phyloP scores from a whole-genome alignment of 2,888 invertebrate genomes.

The Pomacea canaliculata region DNA sequence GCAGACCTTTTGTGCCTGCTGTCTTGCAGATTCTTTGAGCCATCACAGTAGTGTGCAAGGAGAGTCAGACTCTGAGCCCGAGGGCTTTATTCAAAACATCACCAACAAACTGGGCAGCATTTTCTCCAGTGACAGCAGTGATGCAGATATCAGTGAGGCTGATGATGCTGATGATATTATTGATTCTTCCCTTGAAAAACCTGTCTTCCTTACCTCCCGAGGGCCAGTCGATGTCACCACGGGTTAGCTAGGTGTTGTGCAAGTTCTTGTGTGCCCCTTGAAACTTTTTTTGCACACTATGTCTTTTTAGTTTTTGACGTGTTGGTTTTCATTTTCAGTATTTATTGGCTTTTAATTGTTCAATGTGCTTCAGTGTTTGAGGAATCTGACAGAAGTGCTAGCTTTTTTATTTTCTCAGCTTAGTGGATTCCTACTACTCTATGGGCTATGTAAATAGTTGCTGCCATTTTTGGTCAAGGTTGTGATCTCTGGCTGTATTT shows the following conservation, averaged over 20 bases:
- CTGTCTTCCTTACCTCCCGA: constrained; percentile 64
- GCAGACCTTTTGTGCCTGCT: not conserved
- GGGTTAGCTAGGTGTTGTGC: constrained; percentile 45
- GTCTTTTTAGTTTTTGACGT: not conserved
- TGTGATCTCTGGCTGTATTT: too few species aligned
- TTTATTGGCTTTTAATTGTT: not conserved
- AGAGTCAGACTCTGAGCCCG: constrained; percentile 67
- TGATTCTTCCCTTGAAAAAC: constrained; percentile 63
- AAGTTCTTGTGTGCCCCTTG: constrained; percentile 16
- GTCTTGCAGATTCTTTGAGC: constrained; percentile 39
- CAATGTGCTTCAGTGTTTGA: too few species aligned
- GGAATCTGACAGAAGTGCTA: too few species aligned
- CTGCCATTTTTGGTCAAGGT: too few species aligned
- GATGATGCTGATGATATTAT: constrained; percentile 60
- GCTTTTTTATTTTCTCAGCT: too few species aligned
- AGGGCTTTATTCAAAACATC: constrained; percentile 62
- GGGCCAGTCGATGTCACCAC: constrained; percentile 62
- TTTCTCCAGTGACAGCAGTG: constrained; percentile 80
- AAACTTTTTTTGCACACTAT: too few species aligned
- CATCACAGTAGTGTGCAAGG: constrained; percentile 65
- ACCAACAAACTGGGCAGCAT: constrained; percentile 71
- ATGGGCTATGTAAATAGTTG: too few species aligned
- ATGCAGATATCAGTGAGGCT: constrained; percentile 66
- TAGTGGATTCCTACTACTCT: too few species aligned
- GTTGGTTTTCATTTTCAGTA: not conserved